Evolutionary conservation across 2,113 vertebrate species (phyloP).

Genomic region (Serilophus lunatus): DNA sequence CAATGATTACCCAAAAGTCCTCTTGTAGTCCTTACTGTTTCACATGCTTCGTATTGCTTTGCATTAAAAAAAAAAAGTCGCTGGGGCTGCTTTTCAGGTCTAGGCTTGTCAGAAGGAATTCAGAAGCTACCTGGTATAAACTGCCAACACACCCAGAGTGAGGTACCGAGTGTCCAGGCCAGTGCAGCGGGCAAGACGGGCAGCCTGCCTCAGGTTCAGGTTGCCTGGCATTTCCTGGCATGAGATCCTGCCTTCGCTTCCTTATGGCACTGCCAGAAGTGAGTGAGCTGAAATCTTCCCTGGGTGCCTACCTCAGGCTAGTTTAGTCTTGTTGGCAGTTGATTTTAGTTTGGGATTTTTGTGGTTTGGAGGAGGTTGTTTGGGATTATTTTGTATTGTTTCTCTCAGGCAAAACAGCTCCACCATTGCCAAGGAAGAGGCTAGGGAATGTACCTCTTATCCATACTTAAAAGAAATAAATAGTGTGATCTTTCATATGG

Average conservation of each 20-base stretch:
- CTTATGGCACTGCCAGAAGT: background rate
- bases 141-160: accelerated
- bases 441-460: background rate
- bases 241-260: accelerated
- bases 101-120: background rate
- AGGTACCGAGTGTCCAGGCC: background rate
- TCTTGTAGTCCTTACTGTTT: background rate
- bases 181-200: accelerated
- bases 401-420: constrained; percentile 6
- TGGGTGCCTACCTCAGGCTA: background rate
- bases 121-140: background rate
- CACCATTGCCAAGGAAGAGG: background rate
- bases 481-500: background rate
- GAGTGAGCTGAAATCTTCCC: background rate
- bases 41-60: background rate
- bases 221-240: background rate
- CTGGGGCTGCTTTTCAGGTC: background rate
- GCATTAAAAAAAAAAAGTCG: background rate
- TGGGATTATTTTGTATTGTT: background rate
- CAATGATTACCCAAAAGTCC: background rate
- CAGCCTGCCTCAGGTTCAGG: background rate
- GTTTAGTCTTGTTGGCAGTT: constrained; percentile 24
- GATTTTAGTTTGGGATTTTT: constrained; percentile 23
- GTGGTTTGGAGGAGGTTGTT: constrained; percentile 26
- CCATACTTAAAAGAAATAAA: background rate